A percentile compares a stretch with the other conserved stretches of the same genome.
Evolutionary conservation across 2,888 invertebrate species (phyloP).

Genomic region (Incurvaria masculella): DNA sequence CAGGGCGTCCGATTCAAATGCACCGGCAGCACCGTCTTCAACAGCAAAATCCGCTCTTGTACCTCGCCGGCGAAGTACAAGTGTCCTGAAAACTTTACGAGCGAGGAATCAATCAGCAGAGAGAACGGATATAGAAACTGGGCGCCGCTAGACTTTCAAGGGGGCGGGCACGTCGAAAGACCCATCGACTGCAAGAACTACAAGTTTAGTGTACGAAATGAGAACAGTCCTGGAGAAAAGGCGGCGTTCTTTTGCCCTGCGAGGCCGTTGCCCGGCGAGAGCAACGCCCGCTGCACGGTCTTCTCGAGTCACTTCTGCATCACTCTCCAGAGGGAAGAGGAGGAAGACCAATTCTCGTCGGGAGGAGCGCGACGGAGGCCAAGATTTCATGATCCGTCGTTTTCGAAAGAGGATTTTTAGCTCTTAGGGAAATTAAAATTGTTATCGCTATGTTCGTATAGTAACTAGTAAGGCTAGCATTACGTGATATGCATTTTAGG

Average conservation of each 20-base stretch:
- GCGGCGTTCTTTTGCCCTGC: constrained; percentile 44
- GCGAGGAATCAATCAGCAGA: constrained; percentile 20
- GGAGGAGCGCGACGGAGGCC: constrained; percentile 34
- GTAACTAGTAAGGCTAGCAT: too few relatives aligned
- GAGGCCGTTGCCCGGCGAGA: constrained; percentile 31
- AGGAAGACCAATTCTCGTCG: constrained; percentile 34
- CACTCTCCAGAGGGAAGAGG: constrained; percentile 34
- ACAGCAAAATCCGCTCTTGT: constrained; percentile 38
- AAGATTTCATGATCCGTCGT: too few relatives aligned
- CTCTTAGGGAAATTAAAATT: too few relatives aligned
- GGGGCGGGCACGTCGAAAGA: constrained; percentile 14
- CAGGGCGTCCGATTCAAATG: constrained; percentile 48
- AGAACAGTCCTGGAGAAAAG: constrained; percentile 24
- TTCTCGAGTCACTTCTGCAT: constrained; percentile 47
- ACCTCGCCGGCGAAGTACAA: constrained; percentile 38
- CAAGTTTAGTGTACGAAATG: constrained; percentile 39
- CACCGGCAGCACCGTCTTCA: constrained; percentile 41
- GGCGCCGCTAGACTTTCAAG: too few relatives aligned
- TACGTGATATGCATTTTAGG: too few relatives aligned
- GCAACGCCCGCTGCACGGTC: constrained; percentile 34
- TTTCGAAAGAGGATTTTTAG: too few relatives aligned
- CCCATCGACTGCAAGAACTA: constrained; percentile 47
- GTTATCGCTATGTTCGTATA: too few relatives aligned
- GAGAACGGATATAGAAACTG: too few relatives aligned
- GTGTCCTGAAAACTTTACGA: constrained; percentile 30